Percentiles rank a stretch among this genome's conserved stretches.
phyloP scores from a whole-genome alignment of 2,797 vertebrate species.

The Chrysolophus pictus region DNA sequence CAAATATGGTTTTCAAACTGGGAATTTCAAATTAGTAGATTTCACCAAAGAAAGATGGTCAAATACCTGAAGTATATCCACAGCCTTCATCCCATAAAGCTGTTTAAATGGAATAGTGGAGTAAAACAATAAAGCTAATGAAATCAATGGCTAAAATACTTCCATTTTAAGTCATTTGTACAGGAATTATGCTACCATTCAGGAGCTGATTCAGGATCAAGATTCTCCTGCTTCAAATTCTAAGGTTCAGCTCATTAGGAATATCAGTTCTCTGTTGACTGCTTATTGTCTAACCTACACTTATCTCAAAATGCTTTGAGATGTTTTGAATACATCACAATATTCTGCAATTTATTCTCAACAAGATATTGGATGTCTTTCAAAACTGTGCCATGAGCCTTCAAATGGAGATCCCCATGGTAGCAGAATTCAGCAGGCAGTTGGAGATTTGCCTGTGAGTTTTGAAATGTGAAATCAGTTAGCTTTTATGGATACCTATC shows the following conservation, averaged over 20 bases:
- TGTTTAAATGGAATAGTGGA: background rate
- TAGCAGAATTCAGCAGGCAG: background rate
- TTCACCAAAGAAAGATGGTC: background rate
- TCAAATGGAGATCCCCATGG: background rate
- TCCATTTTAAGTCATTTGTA: background rate
- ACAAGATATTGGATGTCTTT: background rate
- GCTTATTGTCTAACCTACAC: background rate
- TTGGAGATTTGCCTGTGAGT: background rate
- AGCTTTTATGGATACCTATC: background rate
- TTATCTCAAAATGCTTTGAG: background rate
- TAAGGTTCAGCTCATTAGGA: background rate
- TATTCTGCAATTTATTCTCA: background rate
- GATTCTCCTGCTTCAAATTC: background rate
- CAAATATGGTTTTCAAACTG: background rate
- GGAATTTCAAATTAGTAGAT: background rate
- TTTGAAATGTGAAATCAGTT: background rate
- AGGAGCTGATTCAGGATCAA: background rate
- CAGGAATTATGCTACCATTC: background rate
- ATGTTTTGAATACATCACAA: background rate
- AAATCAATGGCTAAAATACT: background rate
- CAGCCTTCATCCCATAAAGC: background rate
- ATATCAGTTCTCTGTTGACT: background rate
- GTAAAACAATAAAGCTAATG: background rate
- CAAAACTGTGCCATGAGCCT: background rate
- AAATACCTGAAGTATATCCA: background rate